These are phyloP conservation scores for Orientallactaga bullata DNA, from an alignment of 2,113 vertebrate genomes.

Conservation along the genomic window DNA sequence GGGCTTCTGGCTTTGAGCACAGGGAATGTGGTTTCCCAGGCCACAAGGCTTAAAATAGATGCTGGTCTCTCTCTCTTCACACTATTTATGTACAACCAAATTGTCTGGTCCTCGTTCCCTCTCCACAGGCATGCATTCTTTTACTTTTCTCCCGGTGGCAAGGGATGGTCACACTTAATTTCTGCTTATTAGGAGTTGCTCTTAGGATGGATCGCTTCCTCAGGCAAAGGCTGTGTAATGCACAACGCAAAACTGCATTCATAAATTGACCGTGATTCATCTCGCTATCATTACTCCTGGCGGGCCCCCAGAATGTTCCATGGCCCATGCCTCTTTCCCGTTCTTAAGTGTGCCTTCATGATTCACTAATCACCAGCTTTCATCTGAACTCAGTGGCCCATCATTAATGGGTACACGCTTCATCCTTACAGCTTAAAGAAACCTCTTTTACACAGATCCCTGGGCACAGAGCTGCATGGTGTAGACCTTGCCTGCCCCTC, in stretches of 20 bases:
- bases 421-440: neutral
- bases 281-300: slow-evolving; percentile 48
- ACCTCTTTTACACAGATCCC: slow-evolving; percentile 40
- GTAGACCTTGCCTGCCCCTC: neutral
- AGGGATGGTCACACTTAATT: slow-evolving; percentile 62
- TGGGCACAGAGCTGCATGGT: neutral
- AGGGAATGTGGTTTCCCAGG: slow-evolving; percentile 66
- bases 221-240: slow-evolving; percentile 57
- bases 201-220: slow-evolving; percentile 54
- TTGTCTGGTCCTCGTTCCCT: neutral
- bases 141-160: neutral
- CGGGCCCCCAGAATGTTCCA: slow-evolving; percentile 4
- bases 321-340: slow-evolving; percentile 41
- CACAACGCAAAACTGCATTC: slow-evolving; percentile 49
- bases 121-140: neutral
- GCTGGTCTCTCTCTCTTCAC: neutral
- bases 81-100: slow-evolving; percentile 42
- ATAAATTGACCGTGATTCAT: slow-evolving; percentile 69
- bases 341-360: slow-evolving; percentile 62
- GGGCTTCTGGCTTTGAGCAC: slow-evolving; percentile 61
- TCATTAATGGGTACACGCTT: slow-evolving; percentile 51
- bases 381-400: slow-evolving; percentile 49
- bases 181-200: slow-evolving; percentile 60
- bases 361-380: slow-evolving; percentile 67
- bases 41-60: slow-evolving; percentile 71